Evolutionary conservation across 2,888 invertebrate species (phyloP).

Genomic region (Tupiocoris notatus): DNA sequence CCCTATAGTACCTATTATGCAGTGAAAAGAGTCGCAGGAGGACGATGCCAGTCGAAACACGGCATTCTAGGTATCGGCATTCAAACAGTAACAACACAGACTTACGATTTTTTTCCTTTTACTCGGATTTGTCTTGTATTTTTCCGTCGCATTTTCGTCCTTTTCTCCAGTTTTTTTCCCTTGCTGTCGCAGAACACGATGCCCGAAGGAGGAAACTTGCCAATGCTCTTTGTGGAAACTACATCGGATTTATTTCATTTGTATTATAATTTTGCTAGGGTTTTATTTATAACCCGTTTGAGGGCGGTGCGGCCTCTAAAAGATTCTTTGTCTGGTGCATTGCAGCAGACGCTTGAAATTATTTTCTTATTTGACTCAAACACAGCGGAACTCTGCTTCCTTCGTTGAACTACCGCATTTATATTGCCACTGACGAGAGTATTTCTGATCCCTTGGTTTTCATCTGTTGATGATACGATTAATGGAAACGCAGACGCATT

Average conservation of each 20-base stretch:
- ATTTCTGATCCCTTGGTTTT: no score
- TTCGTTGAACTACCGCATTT: no score
- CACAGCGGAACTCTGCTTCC: no score
- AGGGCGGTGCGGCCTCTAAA: not conserved
- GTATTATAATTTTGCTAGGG: constrained; percentile 26
- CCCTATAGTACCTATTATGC: not conserved
- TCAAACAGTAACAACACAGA: not conserved
- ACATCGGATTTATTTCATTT: constrained; percentile 35
- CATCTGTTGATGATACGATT: no score
- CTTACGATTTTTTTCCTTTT: not conserved
- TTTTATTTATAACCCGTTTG: constrained; percentile 17
- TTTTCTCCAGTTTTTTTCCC: not conserved
- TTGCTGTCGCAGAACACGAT: not conserved
- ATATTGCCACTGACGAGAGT: no score
- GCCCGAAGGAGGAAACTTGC: constrained; percentile 28
- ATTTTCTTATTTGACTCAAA: no score
- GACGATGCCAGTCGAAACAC: not conserved
- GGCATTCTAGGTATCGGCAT: not conserved
- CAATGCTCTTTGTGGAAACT: constrained; percentile 12
- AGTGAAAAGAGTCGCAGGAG: not conserved
- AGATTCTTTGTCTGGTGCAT: constrained; percentile 30
- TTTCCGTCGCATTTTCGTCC: not conserved
- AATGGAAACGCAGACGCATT: no score
- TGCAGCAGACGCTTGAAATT: constrained; percentile 11
- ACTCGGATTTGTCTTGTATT: not conserved